Evolutionary conservation across 2,113 vertebrate genomes (phyloP), one percentile per base, ranked within the genome.

Genomic region (Ochotona curzoniae): DNA sequence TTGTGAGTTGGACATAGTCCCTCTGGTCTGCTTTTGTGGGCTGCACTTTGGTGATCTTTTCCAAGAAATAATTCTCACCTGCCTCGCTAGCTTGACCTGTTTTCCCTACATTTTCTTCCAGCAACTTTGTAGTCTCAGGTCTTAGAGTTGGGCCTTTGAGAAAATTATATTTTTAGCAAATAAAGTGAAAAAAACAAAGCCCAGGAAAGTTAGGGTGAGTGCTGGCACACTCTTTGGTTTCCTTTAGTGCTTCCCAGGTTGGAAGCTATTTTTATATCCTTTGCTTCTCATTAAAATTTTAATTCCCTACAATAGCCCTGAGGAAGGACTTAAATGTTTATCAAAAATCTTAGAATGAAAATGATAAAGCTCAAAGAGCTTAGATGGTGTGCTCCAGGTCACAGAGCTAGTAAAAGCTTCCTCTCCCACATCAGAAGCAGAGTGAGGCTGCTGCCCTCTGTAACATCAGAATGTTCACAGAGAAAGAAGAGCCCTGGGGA

Each of bases 341-440:
- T 71, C 3, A 23, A 83, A 75, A 80, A 2, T 12, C 78, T 83
- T 51, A 83, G n/a, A 32, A 49, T 66, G 8, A 80, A 78, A 66
- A 92, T 74, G n/a, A 49, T 83, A 47, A 89, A 78, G 14, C 26
- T 83, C 9, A 38, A 76, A 75, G 61, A 71, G 10, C 47, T 79
- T 70, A 69, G 66, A 21, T 85, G 86, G 75, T 21, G 92, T 95
- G 54, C 20, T 91, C 71, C 82, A 71, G 83, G 80, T 69, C 54
- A 83, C 23, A 51, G 64, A 81, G 30, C 21, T 76, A 60, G 32
- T 92, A 80, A 60, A 81, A 75, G 8, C 74, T 74, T 74, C n/a
- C 44, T 94, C 12, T 10, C 25, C 44, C 82, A 64, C 12, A 32
- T 79, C 20, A 80, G 74, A 92, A 91, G 30, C 73, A 88, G 47